These are phyloP conservation scores for Babyrousa celebensis DNA, from an alignment of 2,797 vertebrate species.

Conservation along the genomic window DNA sequence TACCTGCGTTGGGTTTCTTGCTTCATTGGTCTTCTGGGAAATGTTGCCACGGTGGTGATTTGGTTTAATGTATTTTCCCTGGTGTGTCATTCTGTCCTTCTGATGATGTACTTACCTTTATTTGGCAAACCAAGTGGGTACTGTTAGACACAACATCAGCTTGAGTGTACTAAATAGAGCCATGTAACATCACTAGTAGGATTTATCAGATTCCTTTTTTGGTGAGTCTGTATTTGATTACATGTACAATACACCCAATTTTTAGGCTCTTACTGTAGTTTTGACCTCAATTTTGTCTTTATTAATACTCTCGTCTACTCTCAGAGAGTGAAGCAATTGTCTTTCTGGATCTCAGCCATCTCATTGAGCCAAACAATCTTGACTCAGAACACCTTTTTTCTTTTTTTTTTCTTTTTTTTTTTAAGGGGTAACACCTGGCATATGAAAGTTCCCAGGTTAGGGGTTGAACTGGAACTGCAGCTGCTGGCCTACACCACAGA, in stretches of 20 bases:
- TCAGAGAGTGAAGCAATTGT: slow-evolving; percentile 66
- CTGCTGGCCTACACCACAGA: too few relatives aligned
- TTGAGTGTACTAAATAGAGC: slow-evolving; percentile 94
- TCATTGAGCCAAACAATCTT: slow-evolving; percentile 93
- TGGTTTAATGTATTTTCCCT: slow-evolving; percentile 94
- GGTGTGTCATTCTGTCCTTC: slow-evolving; percentile 93
- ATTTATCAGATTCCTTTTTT: slow-evolving; percentile 94
- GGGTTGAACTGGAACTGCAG: too few relatives aligned
- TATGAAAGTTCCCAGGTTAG: too few relatives aligned
- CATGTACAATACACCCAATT: slow-evolving; percentile 93
- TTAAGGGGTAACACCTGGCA: too few relatives aligned
- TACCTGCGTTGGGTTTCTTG: slow-evolving; percentile 94
- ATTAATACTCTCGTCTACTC: slow-evolving; percentile 91
- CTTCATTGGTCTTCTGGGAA: slow-evolving; percentile 96
- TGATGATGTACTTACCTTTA: slow-evolving; percentile 94
- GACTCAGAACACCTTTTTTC: slow-evolving; percentile 92
- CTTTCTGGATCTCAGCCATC: slow-evolving; percentile 90
- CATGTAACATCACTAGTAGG: slow-evolving; percentile 94
- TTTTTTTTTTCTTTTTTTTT: slow-evolving; percentile 25
- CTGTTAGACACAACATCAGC: slow-evolving; percentile 93
- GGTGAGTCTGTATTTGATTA: slow-evolving; percentile 94
- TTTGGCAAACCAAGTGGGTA: slow-evolving; percentile 94
- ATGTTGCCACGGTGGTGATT: slow-evolving; percentile 92
- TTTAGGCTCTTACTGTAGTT: slow-evolving; percentile 92
- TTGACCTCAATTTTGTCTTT: slow-evolving; percentile 92